A percentile compares a stretch with the other conserved stretches of the same genome.
phyloP scores from a whole-genome alignment of 2,888 invertebrate genomes.

The Oscheius sp. region DNA sequence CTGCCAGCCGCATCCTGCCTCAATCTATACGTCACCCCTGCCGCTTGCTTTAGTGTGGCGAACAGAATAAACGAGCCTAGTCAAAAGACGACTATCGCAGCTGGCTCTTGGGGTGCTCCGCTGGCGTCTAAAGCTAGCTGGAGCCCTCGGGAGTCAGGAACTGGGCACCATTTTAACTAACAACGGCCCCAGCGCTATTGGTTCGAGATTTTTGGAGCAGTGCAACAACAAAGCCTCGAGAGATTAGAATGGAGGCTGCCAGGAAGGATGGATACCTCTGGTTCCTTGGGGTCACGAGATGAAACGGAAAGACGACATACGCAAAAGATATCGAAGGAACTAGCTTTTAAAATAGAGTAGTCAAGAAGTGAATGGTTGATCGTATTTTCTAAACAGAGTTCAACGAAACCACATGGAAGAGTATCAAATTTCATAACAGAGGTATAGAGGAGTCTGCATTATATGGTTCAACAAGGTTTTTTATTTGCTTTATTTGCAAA shows the following conservation, averaged over 20 bases:
- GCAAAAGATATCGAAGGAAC: neutral
- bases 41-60: conserved; percentile 35
- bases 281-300: neutral
- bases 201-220: conserved; percentile 4
- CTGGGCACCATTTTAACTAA: neutral
- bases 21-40: conserved; percentile 37
- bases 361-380: neutral
- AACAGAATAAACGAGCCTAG: conserved; percentile 38
- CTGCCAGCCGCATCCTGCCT: conserved; percentile 38
- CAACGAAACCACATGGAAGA: too few relatives aligned
- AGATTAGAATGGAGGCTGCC: conserved; percentile 14
- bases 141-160: conserved; percentile 23
- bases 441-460: too few relatives aligned
- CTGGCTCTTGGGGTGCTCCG: neutral
- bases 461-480: too few relatives aligned
- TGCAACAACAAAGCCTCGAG: conserved; percentile 30
- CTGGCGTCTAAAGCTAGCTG: too few relatives aligned
- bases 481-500: too few relatives aligned
- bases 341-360: neutral
- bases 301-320: neutral
- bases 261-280: conserved; percentile 18
- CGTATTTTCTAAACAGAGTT: too few relatives aligned
- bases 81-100: conserved; percentile 36
- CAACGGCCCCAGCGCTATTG: conserved; percentile 5
- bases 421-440: too few relatives aligned